phyloP scores from a whole-genome alignment of 2,888 invertebrate genomes.

The Sceliomorpha sp. region DNA sequence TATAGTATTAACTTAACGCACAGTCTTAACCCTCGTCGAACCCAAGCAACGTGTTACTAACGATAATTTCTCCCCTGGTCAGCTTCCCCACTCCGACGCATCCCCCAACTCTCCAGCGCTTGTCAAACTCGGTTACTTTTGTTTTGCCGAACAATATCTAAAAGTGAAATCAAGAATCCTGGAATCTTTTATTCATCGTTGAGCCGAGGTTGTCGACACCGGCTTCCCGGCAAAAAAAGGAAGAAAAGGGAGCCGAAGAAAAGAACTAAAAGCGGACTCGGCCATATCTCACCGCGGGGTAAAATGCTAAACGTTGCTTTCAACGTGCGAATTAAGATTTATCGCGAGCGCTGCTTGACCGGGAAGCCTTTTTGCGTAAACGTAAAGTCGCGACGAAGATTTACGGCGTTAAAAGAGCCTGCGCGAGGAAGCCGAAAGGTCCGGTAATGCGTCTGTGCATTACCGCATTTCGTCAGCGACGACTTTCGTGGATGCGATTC shows the following conservation, averaged over 20 bases:
- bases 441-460: slow-evolving; percentile 31
- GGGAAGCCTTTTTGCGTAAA: slow-evolving; percentile 63
- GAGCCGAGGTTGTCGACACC: slow-evolving; percentile 46
- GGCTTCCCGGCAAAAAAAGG: slow-evolving; percentile 37
- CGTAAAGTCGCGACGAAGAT: slow-evolving; percentile 66
- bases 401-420: slow-evolving; percentile 58
- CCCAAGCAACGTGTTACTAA: no score
- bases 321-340: slow-evolving; percentile 73
- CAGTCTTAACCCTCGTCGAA: no score
- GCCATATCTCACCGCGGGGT: slow-evolving; percentile 63
- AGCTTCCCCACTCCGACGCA: no score
- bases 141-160: slow-evolving; percentile 35
- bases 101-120: no score
- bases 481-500: no score
- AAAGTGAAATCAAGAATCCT: slow-evolving; percentile 36
- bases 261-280: slow-evolving; percentile 39
- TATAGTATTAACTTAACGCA: no score
- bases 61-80: no score
- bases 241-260: slow-evolving; percentile 33
- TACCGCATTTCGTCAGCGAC: slow-evolving; percentile 34
- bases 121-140: slow-evolving; percentile 18
- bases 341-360: slow-evolving; percentile 66
- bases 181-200: slow-evolving; percentile 50
- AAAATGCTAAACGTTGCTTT: slow-evolving; percentile 69
- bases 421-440: slow-evolving; percentile 48